Evolutionary conservation across 2,113 vertebrate species (phyloP), one percentile per base, ranked within the genome.

Genomic region (Vidua macroura): DNA sequence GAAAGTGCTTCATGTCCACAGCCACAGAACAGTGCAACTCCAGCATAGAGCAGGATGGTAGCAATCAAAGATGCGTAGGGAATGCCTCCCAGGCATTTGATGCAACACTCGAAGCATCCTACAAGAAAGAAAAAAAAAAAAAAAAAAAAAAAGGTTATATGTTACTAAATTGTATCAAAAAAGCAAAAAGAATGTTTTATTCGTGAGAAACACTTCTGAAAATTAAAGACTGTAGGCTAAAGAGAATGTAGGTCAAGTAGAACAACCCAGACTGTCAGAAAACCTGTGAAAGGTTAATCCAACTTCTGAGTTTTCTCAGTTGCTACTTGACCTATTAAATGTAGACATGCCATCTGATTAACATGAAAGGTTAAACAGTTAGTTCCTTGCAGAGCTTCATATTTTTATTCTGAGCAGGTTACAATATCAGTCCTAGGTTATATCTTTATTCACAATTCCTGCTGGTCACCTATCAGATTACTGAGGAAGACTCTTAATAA

Each of bases 51-150:
- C 96, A 99, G 97, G 97, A 99, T 99, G 94, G 99, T 99, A 76
- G 99, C 99, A 28, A 99, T 98, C 83, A 99, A 97, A 35, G 99
- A 99, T 0, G 99, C 99, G 5, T 99, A 99, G 6, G 99, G 99
- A 95, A 99, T 99, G 51, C 99, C 99, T n/a, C 99, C 99, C 97
- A 99, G 97, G 96, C 99, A 99, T 98, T 99, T 99, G 96, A 99
- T 98, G 94, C 99, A 99, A 96, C 99, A 99, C 91, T 99, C 99
- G 3, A 99, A 99, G 96, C 99, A 99, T 96, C 99, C 99, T 99
- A 64, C 19, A 81, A 88, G 43, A 90, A 20, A 74, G 18, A 16
- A 35, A 37, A 3, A 85, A 16, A 35, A 37, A 35, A 37, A 3
- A 85, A 16, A 35, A 37, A 3, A 85, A 22, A 37, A 94, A 46